phyloP scores from a whole-genome alignment of 2,888 invertebrate species.

The Drosophila nigritarsus region DNA sequence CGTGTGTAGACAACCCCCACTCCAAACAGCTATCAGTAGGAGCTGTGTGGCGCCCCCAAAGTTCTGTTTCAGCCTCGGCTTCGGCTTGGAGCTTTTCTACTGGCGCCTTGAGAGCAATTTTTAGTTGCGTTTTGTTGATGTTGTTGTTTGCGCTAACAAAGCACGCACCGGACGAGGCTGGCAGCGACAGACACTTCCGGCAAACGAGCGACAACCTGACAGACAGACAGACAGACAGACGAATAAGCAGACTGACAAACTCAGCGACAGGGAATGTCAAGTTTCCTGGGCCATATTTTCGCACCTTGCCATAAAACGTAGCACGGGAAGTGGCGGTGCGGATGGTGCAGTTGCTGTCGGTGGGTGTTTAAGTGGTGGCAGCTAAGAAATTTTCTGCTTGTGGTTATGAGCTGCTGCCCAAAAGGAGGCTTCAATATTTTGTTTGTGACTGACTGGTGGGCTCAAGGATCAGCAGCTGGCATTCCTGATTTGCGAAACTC shows the following conservation, averaged over 20 bases:
- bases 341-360: background rate
- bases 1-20: slow-evolving; percentile 35
- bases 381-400: background rate
- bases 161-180: slow-evolving; percentile 67
- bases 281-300: slow-evolving; percentile 56
- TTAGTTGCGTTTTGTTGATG: slow-evolving; percentile 34
- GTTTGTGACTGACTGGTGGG: background rate
- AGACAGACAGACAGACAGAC: slow-evolving; percentile 20
- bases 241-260: slow-evolving; percentile 15
- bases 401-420: background rate
- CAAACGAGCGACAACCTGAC: slow-evolving; percentile 23
- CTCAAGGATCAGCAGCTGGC: slow-evolving; percentile 1
- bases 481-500: background rate
- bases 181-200: slow-evolving; percentile 60
- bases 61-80: background rate
- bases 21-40: slow-evolving; percentile 18
- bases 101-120: slow-evolving; percentile 75
- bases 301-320: slow-evolving; percentile 58
- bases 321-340: slow-evolving; percentile 8
- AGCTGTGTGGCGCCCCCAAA: slow-evolving; percentile 1
- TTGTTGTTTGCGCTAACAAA: slow-evolving; percentile 66
- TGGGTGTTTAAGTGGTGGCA: background rate
- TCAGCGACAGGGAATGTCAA: slow-evolving; percentile 32
- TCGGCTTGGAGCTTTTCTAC: slow-evolving; percentile 31
- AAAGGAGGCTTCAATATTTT: background rate